Base-by-base conservation (phyloP, 1,140 invertebrate species). In the Plodia interpunctella region DNA sequence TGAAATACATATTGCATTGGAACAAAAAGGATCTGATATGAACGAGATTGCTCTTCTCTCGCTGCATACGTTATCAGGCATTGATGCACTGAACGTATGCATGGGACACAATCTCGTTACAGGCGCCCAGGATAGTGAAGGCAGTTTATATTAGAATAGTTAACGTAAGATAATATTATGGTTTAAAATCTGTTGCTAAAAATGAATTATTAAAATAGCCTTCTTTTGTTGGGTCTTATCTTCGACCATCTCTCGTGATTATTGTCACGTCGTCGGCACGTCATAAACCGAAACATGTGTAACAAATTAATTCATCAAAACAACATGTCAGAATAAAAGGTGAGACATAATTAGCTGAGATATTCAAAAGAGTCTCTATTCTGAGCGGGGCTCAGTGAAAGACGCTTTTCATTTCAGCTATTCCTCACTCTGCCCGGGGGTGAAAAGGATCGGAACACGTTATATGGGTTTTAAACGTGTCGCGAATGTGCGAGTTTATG, bases 381-480 rank as follows among this genome's bases (percentile, higher is more conserved):
- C n/a, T 15, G 13, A 44, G n/a, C 10, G 30, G 30, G 15, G 2
- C 38, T 13, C 15, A 2, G 38, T 35, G 32, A 35, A 25, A 15
- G n/a, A n/a, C n/a, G 38, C 38, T 17, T 44, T 44, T 44, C n/a
- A 44, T 44, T 44, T 44, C n/a, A 44, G 38, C 10, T 17, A 15
- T 44, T 32, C 30, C 8, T 32, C 30, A 5, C 9, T 8, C 11
- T 11, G 30, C 8, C 30, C 38, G 38, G 38, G 38, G 9, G 1
- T 13, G 15, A 44, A 15, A 44, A n/a, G 38, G 15, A 3, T n/a
- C 0, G 38, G 2, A 44, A 44, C 38, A 44, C n/a, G 38, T 44
- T 44, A 44, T 44, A 44, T 44, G 38, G 38, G 38, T 44, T 44
- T 44, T 15, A 32, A 44, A 44, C 38, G 38, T 17, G 38, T 44